A percentile compares a stretch with the other conserved stretches of the same genome.
These are phyloP conservation scores for Caenorhabditis sinica DNA, from an alignment of 2,888 invertebrate genomes.

Conservation along the genomic window DNA sequence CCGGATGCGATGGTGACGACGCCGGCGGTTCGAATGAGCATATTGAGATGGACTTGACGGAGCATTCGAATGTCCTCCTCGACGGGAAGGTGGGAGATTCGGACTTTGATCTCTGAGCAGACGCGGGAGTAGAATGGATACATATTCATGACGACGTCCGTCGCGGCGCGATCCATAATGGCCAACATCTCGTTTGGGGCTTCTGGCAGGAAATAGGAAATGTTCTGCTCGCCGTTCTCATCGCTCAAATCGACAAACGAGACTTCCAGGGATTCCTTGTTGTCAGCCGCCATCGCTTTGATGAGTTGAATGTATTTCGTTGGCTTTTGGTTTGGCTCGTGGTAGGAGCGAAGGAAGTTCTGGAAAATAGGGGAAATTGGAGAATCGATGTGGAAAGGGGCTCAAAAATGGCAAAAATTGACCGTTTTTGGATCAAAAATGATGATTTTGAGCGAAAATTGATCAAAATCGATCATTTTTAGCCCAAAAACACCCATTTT, in stretches of 20 bases:
- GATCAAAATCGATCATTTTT: too few relatives aligned
- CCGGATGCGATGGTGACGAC: slow-evolving; percentile 96
- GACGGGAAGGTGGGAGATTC: slow-evolving; percentile 95
- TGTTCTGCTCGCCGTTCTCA: slow-evolving; percentile 90
- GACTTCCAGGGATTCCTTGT: slow-evolving; percentile 89
- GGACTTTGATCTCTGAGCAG: slow-evolving; percentile 89
- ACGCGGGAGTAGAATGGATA: slow-evolving; percentile 97
- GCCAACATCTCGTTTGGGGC: slow-evolving; percentile 88
- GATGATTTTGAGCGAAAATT: background rate
- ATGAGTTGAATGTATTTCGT: slow-evolving; percentile 80
- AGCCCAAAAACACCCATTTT: too few relatives aligned
- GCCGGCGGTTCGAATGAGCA: slow-evolving; percentile 93
- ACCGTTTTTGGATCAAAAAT: background rate
- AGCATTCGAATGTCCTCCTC: slow-evolving; percentile 96
- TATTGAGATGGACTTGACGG: slow-evolving; percentile 90
- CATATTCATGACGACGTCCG: slow-evolving; percentile 91
- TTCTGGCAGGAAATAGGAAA: slow-evolving; percentile 97
- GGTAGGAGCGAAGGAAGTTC: slow-evolving; percentile 77
- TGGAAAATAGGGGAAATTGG: background rate
- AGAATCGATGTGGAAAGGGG: too few relatives aligned
- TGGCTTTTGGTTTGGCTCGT: slow-evolving; percentile 71
- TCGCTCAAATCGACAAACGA: slow-evolving; percentile 94
- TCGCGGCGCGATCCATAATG: slow-evolving; percentile 85
- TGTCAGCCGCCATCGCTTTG: slow-evolving; percentile 85
- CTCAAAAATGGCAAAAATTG: background rate